phyloP scores from a whole-genome alignment of 2,113 vertebrate species.

The Tetrax tetrax region DNA sequence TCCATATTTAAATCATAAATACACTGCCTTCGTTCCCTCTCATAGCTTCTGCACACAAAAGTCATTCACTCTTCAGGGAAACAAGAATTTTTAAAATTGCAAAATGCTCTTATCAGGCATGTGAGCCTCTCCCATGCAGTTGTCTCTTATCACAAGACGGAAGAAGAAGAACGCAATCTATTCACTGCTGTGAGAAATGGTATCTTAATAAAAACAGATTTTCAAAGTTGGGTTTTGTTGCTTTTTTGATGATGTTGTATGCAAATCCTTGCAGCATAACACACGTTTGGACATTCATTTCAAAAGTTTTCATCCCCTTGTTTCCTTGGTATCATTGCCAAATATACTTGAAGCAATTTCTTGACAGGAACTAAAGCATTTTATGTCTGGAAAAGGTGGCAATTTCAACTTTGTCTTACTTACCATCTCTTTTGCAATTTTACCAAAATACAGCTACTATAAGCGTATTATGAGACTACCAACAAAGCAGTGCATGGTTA shows the following conservation, averaged over 20 bases:
- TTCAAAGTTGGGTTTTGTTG: background rate
- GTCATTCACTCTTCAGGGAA: background rate
- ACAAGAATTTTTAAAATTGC: background rate
- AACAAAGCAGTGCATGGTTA: background rate
- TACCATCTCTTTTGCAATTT: background rate
- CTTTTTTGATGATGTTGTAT: background rate
- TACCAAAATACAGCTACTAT: background rate
- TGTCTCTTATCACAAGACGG: background rate
- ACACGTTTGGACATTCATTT: background rate
- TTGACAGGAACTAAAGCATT: slow-evolving; percentile 5
- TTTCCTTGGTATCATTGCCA: background rate
- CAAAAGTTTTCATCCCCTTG: background rate
- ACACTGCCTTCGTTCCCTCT: background rate
- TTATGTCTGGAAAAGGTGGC: background rate
- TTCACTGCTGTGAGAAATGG: background rate
- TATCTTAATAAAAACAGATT: slow-evolving; percentile 33
- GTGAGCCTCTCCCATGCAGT: background rate
- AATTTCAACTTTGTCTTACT: background rate
- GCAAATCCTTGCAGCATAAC: background rate
- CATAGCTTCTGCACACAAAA: background rate
- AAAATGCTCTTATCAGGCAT: background rate
- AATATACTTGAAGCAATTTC: slow-evolving; percentile 24
- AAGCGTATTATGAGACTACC: background rate
- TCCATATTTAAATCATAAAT: background rate
- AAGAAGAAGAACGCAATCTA: background rate